These are phyloP conservation scores for Doryteuthis pealeii DNA, from an alignment of 1,140 invertebrate genomes.

Conservation along the genomic window DNA sequence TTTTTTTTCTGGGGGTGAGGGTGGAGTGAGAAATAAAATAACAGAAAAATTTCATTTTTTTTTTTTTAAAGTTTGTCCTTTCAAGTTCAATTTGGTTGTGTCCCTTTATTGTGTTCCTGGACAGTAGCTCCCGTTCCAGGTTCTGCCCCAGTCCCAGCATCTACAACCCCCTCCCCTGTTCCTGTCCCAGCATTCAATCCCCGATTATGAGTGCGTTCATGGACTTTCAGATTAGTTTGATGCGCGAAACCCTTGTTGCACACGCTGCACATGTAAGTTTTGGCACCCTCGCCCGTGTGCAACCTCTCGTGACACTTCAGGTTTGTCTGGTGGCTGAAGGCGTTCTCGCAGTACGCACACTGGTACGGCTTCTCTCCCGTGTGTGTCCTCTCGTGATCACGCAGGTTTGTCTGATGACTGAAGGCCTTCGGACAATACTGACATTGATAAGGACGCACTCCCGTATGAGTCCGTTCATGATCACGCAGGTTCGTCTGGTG, in stretches of 20 bases:
- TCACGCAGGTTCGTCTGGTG: neutral
- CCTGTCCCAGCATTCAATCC: too few species aligned
- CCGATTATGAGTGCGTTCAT: too few species aligned
- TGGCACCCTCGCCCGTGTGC: neutral
- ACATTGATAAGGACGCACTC: neutral
- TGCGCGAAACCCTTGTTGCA: neutral
- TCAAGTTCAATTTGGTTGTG: too few species aligned
- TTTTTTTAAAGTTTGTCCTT: too few species aligned
- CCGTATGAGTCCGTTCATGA: neutral
- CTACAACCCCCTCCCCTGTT: too few species aligned
- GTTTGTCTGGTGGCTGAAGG: constrained; percentile 1
- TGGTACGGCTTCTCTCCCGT: constrained; percentile 27
- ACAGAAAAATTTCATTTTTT: too few species aligned
- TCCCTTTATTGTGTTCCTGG: too few species aligned
- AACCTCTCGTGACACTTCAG: neutral
- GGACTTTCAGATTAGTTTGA: neutral
- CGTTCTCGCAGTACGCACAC: constrained; percentile 13
- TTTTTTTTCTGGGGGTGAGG: too few species aligned
- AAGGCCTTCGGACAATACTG: neutral
- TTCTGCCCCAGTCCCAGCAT: too few species aligned
- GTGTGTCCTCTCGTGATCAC: constrained; percentile 21
- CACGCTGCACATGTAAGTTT: neutral
- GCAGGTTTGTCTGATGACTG: neutral
- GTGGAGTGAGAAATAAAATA: too few species aligned
- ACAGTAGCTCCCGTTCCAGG: too few species aligned